A percentile compares a stretch with the other conserved stretches of the same genome.
Conservation (phyloP, 1,140 invertebrate genomes). For the Papilio aristodemus region DNA sequence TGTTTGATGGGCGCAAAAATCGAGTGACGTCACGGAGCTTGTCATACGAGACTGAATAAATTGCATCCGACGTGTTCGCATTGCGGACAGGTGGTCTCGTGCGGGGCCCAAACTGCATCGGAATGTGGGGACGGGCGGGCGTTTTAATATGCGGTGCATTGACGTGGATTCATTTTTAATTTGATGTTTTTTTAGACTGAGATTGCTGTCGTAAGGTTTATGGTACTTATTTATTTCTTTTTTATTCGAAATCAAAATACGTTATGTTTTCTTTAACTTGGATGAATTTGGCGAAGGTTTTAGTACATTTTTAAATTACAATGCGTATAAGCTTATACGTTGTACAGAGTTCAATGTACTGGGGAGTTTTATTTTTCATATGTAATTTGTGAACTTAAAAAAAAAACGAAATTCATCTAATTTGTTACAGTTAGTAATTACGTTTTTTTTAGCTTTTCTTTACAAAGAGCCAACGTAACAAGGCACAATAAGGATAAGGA, state of each 20-base stretch:
- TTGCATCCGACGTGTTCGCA: conserved; percentile 56
- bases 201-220: background rate
- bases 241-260: background rate
- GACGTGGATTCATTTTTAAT: conserved; percentile 22
- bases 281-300: background rate
- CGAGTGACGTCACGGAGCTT: background rate
- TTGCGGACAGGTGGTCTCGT: conserved; percentile 66
- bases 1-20: conserved; percentile 14
- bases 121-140: conserved; percentile 43
- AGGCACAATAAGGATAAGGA: too few relatives aligned
- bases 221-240: background rate
- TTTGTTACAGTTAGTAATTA: too few relatives aligned
- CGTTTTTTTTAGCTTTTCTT: too few relatives aligned
- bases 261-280: background rate
- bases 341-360: background rate
- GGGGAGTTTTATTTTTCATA: background rate
- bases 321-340: too few relatives aligned
- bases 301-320: background rate
- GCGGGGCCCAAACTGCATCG: conserved; percentile 52
- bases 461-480: too few relatives aligned
- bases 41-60: conserved; percentile 50
- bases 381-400: too few relatives aligned
- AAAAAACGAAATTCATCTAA: too few relatives aligned
- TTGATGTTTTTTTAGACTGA: conserved; percentile 10
- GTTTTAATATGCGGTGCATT: conserved; percentile 25